Evolutionary conservation across 1,140 invertebrate genomes (phyloP), one percentile per base, ranked within the genome.

Genomic region (Sitophilus oryzae): DNA sequence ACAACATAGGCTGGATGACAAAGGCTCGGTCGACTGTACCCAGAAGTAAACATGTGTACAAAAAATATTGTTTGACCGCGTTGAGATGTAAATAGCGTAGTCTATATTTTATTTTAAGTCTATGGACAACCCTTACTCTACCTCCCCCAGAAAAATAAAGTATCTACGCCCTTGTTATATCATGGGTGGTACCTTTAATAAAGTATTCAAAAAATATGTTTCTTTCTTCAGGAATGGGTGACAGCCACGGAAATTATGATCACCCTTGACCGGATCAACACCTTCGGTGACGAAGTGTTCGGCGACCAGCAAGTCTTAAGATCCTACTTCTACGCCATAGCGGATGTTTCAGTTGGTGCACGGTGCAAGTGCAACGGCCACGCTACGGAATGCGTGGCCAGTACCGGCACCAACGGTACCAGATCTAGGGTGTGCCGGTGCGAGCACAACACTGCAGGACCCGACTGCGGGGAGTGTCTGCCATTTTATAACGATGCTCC

Each of bases 321-420:
- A 63, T 96, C 94, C 0, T 99, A 99, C 70, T 99, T 93, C 76
- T 99, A 98, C 76, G 95, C 95, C 47, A 95, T 99, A 57, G 88
- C 92, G 10, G 96, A 99, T 71, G 82, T 99, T 50, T 86, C 93
- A 2, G 91, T 99, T 18, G 96, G 96, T 42, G 96, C 94, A 3
- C 84, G 91, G 72, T 98, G 96, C 73, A 96, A 97, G 72, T 99
- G 96, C 73, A 98, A 98, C 67, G 96, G 96, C 0, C 96, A 98
- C 71, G 94, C 95, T 2, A 89, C 85, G 14, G 82, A 91, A 65
- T 98, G 96, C 70, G 82, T 91, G 6, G 68, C 76, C 19, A 83
- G 80, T 23, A 81, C 79, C 0, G 79, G 77, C 9, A 34, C 59
- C 11, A 62, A 65, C 43, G 67, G 70, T 15, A 56, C 51, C 8